Conservation (phyloP, 2,113 vertebrate species). For the Ictalurus punctatus region DNA sequence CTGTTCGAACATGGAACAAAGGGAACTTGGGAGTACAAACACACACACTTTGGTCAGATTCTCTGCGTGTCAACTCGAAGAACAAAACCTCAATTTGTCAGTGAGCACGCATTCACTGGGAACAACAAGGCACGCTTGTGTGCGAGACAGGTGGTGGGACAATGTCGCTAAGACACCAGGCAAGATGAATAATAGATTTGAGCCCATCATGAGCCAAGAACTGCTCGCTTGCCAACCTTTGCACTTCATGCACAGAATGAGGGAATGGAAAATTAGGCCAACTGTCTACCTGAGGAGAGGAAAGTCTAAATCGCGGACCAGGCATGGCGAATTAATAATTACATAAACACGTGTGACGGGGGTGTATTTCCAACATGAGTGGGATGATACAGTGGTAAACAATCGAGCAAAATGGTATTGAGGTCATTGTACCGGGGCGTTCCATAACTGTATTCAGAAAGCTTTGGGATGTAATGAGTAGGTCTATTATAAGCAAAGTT, state of each 20-base stretch:
- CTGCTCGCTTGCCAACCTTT: slow-evolving; percentile 85
- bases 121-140: slow-evolving; percentile 94
- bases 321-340: background rate
- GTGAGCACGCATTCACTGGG: slow-evolving; percentile 82
- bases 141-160: slow-evolving; percentile 94
- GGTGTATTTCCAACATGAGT: background rate
- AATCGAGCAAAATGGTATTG: background rate
- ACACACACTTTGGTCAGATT: slow-evolving; percentile 27
- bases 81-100: slow-evolving; percentile 94
- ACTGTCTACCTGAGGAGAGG: slow-evolving; percentile 87
- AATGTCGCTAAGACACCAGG: slow-evolving; percentile 92
- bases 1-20: slow-evolving; percentile 77
- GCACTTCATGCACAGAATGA: slow-evolving; percentile 84
- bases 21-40: background rate
- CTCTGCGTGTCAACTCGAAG: slow-evolving; percentile 80
- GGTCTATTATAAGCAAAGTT: slow-evolving; percentile 14
- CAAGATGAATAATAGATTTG: slow-evolving; percentile 98
- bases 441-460: background rate
- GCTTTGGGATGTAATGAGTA: background rate
- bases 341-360: slow-evolving; percentile 24
- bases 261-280: slow-evolving; percentile 47
- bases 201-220: slow-evolving; percentile 89
- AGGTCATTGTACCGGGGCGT: background rate
- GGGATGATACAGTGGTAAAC: background rate
- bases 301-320: slow-evolving; percentile 44